Evolutionary conservation across 1,140 invertebrate genomes (phyloP), one percentile per base, ranked within the genome.

Genomic region (Varroa destructor): DNA sequence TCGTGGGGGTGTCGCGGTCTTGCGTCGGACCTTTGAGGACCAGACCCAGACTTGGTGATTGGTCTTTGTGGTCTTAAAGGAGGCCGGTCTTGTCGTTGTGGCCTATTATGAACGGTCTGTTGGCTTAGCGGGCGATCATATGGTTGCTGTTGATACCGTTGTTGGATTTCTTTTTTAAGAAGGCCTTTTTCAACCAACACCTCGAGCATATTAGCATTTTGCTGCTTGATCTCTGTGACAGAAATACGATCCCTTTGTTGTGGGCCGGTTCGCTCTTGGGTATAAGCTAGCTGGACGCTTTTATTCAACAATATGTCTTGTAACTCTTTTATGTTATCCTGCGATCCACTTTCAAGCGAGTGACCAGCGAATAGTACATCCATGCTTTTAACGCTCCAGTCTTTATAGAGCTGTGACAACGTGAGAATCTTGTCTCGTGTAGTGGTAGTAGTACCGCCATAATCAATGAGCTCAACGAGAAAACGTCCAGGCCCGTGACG

Each of bases 351-450:
- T 40, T 12, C 8, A 12, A 46, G 10, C 8, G 36, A n/a, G 37
- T 67, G 40, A 1, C 61, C 61, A 2, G 40, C 37, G 61, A 67
- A 40, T 5, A 40, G 40, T 8, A 67, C 36, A 8, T 67, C 61
- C 10, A 67, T 46, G 46, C 40, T 12, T 40, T 67, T 67, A 46
- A 67, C 46, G 61, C 61, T 67, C 61, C 61, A 67, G 37, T 67
- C 61, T 46, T 67, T 67, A 46, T 67, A 67, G 61, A 67, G 61
- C 61, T 67, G 61, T 2, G 61, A 67, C 14, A 67, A 8, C 12
- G 2, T 14, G 1, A 67, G 61, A n/a, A 67, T 46, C 37, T 67
- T 40, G 8, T 67, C 61, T 12, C 46, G 40, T 2, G 61, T 3
- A 14, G 40, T 37, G 1, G 46, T 37, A 12, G 46, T 40, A 4